A percentile compares a stretch with the other conserved stretches of the same genome.
Evolutionary conservation across 2,797 vertebrate species (phyloP).

Genomic region (Amphiprion clarkii): DNA sequence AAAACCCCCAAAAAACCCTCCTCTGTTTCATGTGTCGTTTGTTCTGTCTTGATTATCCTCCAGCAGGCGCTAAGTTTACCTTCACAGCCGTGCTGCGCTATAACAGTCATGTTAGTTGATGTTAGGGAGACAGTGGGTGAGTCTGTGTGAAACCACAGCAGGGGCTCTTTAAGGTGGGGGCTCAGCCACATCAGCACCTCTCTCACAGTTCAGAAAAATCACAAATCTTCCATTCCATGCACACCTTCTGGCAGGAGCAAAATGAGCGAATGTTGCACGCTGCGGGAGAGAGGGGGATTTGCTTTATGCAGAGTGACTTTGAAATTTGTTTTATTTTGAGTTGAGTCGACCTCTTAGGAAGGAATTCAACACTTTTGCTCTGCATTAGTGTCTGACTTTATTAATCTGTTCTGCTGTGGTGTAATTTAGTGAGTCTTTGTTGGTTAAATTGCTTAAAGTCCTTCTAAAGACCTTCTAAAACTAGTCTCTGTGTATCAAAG

Average conservation of each 20-base stretch:
- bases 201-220: conserved; percentile 59
- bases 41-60: conserved; percentile 43
- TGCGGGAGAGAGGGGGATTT: conserved; percentile 41
- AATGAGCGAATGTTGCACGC: conserved; percentile 44
- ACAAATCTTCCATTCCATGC: conserved; percentile 56
- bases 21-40: conserved; percentile 50
- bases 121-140: conserved; percentile 60
- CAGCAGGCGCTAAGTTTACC: conserved; percentile 64
- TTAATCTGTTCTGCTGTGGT: no score
- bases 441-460: no score
- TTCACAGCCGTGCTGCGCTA: conserved; percentile 57
- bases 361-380: conserved; percentile 23
- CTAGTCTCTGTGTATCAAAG: no score
- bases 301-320: conserved; percentile 56
- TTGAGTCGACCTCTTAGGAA: conserved; percentile 28
- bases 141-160: conserved; percentile 69
- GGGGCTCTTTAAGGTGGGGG: conserved; percentile 73
- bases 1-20: conserved; percentile 11
- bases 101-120: conserved; percentile 64
- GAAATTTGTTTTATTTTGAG: conserved; percentile 56
- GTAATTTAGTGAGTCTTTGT: no score
- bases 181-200: conserved; percentile 69
- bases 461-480: no score
- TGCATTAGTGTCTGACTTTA: background rate
- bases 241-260: conserved; percentile 70